These are phyloP conservation scores for Tautogolabrus adspersus DNA, from an alignment of 2,113 vertebrate genomes.

Conservation along the genomic window DNA sequence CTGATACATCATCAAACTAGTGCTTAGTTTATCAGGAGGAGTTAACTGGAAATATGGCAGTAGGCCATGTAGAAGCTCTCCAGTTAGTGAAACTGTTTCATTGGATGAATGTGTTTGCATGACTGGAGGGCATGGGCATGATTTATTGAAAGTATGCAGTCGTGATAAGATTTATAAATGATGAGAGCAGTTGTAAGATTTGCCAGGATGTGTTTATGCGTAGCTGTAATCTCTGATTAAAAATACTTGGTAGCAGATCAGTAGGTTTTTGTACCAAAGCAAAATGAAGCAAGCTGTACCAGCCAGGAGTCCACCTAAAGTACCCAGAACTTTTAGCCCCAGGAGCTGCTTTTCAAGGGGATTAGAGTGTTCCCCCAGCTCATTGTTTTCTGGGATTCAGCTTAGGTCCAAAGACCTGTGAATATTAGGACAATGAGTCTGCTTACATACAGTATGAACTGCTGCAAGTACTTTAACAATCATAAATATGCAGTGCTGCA, in stretches of 20 bases:
- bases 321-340: background rate
- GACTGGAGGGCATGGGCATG: background rate
- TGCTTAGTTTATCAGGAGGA: background rate
- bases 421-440: background rate
- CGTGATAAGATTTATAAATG: background rate
- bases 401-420: background rate
- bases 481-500: too few relatives aligned
- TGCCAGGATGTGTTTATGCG: background rate
- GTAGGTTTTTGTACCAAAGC: background rate
- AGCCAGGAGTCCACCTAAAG: background rate
- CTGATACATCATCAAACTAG: background rate
- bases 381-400: background rate
- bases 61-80: background rate
- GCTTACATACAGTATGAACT: too few relatives aligned
- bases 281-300: background rate
- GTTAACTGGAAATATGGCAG: background rate
- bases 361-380: background rate
- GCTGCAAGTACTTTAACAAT: background rate
- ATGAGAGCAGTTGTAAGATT: background rate
- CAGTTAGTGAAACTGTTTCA: background rate
- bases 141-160: slow-evolving; percentile 1
- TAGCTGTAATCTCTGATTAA: background rate
- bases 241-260: background rate
- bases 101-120: background rate
- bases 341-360: background rate